Conservation (phyloP, 2,888 invertebrate species). For the Xestia c-nigrum region DNA sequence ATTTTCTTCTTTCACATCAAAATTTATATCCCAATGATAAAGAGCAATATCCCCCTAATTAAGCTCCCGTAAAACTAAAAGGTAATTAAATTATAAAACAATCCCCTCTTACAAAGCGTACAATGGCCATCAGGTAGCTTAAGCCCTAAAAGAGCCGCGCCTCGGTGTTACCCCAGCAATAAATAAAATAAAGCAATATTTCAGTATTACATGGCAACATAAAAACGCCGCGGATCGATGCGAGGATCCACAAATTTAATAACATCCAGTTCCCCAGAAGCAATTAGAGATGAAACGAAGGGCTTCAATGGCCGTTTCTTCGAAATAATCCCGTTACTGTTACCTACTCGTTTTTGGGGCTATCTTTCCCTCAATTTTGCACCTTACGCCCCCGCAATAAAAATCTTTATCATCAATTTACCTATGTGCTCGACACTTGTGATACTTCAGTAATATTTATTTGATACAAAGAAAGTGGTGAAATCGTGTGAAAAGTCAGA, state of each 20-base stretch:
- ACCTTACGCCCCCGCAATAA: constrained; percentile 56
- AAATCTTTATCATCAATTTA: constrained; percentile 26
- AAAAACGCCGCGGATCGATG: constrained; percentile 66
- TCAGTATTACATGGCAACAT: constrained; percentile 61
- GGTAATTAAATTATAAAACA: constrained; percentile 45
- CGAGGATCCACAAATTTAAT: constrained; percentile 70
- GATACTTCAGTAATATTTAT: constrained; percentile 48
- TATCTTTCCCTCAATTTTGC: constrained; percentile 47
- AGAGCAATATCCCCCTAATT: constrained; percentile 13
- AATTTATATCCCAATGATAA: background rate
- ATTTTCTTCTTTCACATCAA: background rate
- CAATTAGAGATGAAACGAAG: constrained; percentile 79
- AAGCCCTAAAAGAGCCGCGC: constrained; percentile 53
- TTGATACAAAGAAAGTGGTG: constrained; percentile 63
- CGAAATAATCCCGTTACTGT: constrained; percentile 68
- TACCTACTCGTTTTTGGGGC: constrained; percentile 58
- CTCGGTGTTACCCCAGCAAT: constrained; percentile 54
- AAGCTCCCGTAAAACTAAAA: constrained; percentile 33
- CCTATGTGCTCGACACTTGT: constrained; percentile 43
- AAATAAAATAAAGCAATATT: constrained; percentile 64
- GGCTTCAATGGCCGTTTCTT: constrained; percentile 73
- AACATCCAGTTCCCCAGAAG: constrained; percentile 75
- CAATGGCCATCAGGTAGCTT: constrained; percentile 36
- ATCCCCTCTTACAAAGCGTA: constrained; percentile 37
- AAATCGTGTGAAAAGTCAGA: constrained; percentile 53